A percentile compares a stretch with the other conserved stretches of the same genome.
Conservation (phyloP, 2,113 vertebrate genomes). For the Paramisgurnus dabryanus region DNA sequence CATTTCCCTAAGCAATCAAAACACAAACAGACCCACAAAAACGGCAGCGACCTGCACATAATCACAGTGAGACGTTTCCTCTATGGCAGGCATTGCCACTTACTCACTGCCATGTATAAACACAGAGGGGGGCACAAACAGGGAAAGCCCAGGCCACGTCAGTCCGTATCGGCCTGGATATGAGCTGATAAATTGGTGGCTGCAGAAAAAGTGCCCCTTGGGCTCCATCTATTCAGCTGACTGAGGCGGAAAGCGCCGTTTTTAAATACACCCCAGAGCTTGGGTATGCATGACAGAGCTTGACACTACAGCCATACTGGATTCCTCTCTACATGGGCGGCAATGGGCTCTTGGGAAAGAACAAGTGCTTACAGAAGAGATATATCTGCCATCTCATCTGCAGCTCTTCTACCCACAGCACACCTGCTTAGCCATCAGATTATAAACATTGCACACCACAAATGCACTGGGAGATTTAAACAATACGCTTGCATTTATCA, state of each 20-base stretch:
- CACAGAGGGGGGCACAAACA: slow-evolving; percentile 60
- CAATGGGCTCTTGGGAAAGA: slow-evolving; percentile 39
- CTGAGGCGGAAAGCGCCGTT: slow-evolving; percentile 63
- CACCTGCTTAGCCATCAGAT: slow-evolving; percentile 33
- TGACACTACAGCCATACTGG: slow-evolving; percentile 67
- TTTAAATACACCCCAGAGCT: slow-evolving; percentile 71
- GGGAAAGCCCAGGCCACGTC: slow-evolving; percentile 62
- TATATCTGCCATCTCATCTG: slow-evolving; percentile 50
- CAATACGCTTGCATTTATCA: not conserved
- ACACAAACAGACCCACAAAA: slow-evolving; percentile 69
- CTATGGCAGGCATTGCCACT: slow-evolving; percentile 44
- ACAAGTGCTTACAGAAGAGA: slow-evolving; percentile 44
- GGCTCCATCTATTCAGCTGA: slow-evolving; percentile 69
- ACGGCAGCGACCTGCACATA: slow-evolving; percentile 58
- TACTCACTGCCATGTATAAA: slow-evolving; percentile 63
- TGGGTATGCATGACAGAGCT: slow-evolving; percentile 64
- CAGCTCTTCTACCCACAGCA: slow-evolving; percentile 46
- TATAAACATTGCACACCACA: slow-evolving; percentile 16
- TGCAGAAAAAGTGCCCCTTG: slow-evolving; percentile 66
- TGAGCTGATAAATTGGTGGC: slow-evolving; percentile 71
- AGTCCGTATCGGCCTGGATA: slow-evolving; percentile 61
- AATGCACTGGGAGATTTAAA: not conserved
- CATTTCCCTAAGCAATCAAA: slow-evolving; percentile 74
- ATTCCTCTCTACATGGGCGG: slow-evolving; percentile 67
- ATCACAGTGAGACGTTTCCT: slow-evolving; percentile 63